Evolutionary conservation across 2,113 vertebrate genomes (phyloP).

Genomic region (Vombatus ursinus): DNA sequence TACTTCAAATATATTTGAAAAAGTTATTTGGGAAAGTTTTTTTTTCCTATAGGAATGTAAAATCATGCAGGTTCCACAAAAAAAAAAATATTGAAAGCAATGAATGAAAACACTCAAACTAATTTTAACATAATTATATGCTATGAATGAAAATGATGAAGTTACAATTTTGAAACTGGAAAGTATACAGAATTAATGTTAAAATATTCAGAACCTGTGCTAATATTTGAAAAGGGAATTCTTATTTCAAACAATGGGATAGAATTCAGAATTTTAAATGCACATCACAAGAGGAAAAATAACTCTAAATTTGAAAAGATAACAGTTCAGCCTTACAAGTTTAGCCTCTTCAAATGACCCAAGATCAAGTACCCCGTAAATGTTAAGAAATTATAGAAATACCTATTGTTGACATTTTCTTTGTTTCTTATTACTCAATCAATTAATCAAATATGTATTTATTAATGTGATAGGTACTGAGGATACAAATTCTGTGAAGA

Average conservation of each 20-base stretch:
- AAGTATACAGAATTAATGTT: neutral
- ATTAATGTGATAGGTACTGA: neutral
- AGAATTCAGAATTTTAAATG: neutral
- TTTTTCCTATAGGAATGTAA: neutral
- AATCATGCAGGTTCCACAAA: neutral
- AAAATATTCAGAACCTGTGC: neutral
- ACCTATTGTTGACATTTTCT: neutral
- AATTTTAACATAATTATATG: neutral
- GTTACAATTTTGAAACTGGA: neutral
- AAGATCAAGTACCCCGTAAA: neutral
- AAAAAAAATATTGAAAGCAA: neutral
- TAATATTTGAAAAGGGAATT: neutral
- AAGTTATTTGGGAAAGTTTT: neutral
- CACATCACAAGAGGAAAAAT: neutral
- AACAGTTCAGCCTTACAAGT: neutral
- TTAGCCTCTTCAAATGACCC: neutral
- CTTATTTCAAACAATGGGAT: neutral
- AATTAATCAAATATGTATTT: neutral
- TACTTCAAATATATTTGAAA: neutral
- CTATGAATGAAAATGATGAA: neutral
- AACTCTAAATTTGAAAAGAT: neutral
- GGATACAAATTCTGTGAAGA: neutral
- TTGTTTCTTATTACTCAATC: neutral
- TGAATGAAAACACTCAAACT: neutral
- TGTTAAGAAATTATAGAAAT: neutral